Conservation (phyloP, 2,888 invertebrate species). For the Xanthorhoe spadicearia region DNA sequence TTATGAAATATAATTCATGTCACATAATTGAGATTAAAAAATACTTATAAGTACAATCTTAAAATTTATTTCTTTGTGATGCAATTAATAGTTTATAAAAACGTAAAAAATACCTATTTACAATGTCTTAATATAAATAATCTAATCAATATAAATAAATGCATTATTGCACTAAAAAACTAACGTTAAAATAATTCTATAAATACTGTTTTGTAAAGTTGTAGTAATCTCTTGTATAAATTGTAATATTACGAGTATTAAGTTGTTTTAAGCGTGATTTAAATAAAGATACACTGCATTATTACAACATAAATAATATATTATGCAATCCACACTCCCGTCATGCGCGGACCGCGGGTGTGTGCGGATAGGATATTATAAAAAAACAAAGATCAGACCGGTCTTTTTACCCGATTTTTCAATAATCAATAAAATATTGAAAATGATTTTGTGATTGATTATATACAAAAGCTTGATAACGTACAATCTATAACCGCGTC, state of each 20-base stretch:
- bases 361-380: too few species aligned
- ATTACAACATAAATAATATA: not conserved
- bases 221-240: conserved; percentile 10
- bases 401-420: too few species aligned
- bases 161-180: conserved; percentile 11
- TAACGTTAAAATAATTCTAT: not conserved
- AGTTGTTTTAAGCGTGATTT: too few species aligned
- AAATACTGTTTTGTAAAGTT: conserved; percentile 18
- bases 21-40: not conserved
- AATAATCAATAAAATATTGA: too few species aligned
- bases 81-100: not conserved
- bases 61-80: not conserved
- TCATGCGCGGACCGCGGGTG: too few species aligned
- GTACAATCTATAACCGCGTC: too few species aligned
- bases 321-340: too few species aligned
- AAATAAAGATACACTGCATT: not conserved
- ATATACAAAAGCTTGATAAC: too few species aligned
- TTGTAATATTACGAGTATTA: not conserved
- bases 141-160: conserved; percentile 12
- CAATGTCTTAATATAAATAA: conserved; percentile 1
- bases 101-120: not conserved
- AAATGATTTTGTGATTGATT: too few species aligned
- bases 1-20: not conserved
- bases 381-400: too few species aligned
- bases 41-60: not conserved